These are phyloP conservation scores for Brachionus sp. DNA, from an alignment of 1,140 invertebrate species.

Conservation along the genomic window DNA sequence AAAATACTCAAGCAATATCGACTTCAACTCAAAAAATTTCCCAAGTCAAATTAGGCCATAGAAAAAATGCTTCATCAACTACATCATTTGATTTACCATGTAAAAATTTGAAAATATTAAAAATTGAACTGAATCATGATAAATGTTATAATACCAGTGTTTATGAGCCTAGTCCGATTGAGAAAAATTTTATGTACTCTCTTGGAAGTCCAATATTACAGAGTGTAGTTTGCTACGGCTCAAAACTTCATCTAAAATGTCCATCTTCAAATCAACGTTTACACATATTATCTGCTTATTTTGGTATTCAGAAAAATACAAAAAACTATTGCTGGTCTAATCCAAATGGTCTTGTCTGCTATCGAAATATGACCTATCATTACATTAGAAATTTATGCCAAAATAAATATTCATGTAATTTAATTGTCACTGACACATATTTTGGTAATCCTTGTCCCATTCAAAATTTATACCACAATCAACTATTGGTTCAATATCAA, in stretches of 20 bases:
- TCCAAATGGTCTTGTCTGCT: conserved; percentile 7
- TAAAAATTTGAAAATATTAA: not conserved
- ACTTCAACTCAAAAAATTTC: not conserved
- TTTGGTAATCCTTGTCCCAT: conserved; percentile 32
- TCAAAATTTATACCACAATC: conserved; percentile 23
- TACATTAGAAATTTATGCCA: conserved; percentile 19
- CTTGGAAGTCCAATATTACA: not conserved
- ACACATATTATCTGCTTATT: conserved; percentile 26
- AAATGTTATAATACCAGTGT: not conserved
- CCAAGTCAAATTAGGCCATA: not conserved
- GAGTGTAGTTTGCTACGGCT: conserved; percentile 10
- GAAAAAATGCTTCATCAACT: not conserved
- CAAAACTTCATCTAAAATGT: conserved; percentile 12
- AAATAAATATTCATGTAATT: not conserved
- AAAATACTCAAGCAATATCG: not conserved
- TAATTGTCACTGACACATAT: conserved; percentile 1
- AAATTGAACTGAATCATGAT: not conserved
- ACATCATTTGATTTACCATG: not conserved
- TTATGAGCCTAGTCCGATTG: not conserved
- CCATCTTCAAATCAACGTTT: not conserved
- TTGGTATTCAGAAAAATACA: conserved; percentile 16
- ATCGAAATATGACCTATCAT: conserved; percentile 2
- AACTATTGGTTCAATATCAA: conserved; percentile 35
- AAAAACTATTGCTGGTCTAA: conserved; percentile 18
- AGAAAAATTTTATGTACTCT: not conserved